These are phyloP conservation scores for Ammodytes marinus DNA, from an alignment of 2,113 vertebrate genomes.

Conservation along the genomic window DNA sequence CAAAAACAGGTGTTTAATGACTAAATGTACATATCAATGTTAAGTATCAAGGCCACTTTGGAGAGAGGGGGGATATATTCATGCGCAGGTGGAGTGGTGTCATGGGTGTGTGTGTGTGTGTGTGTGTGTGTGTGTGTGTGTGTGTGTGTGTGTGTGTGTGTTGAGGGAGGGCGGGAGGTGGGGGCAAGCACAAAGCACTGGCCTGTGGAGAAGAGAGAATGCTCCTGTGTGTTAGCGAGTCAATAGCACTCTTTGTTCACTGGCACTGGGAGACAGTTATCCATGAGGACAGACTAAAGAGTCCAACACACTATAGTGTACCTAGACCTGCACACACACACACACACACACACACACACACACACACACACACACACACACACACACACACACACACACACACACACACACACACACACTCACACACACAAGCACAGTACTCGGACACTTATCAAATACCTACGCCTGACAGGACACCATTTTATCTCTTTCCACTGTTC, in stretches of 20 bases:
- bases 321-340: constrained; percentile 52
- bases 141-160: constrained; percentile 13
- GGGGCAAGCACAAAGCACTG: constrained; percentile 69
- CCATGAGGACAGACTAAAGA: constrained; percentile 68
- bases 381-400: constrained; percentile 49
- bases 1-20: neutral
- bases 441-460: constrained; percentile 27
- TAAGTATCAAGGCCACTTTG: neutral
- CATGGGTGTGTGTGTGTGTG: constrained; percentile 2
- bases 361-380: constrained; percentile 43
- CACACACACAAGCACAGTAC: constrained; percentile 22
- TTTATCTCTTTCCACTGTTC: constrained; percentile 29
- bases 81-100: constrained; percentile 49
- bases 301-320: constrained; percentile 51
- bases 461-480: constrained; percentile 36
- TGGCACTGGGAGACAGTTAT: constrained; percentile 71
- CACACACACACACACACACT: constrained; percentile 41
- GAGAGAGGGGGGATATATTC: neutral
- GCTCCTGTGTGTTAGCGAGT: constrained; percentile 71
- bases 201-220: constrained; percentile 75
- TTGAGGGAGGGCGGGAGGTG: neutral
- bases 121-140: constrained; percentile 18
- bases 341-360: constrained; percentile 47
- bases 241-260: constrained; percentile 80
- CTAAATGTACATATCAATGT: neutral